Conservation (phyloP, 2,113 vertebrate genomes). For the Myrmecobius fasciatus region DNA sequence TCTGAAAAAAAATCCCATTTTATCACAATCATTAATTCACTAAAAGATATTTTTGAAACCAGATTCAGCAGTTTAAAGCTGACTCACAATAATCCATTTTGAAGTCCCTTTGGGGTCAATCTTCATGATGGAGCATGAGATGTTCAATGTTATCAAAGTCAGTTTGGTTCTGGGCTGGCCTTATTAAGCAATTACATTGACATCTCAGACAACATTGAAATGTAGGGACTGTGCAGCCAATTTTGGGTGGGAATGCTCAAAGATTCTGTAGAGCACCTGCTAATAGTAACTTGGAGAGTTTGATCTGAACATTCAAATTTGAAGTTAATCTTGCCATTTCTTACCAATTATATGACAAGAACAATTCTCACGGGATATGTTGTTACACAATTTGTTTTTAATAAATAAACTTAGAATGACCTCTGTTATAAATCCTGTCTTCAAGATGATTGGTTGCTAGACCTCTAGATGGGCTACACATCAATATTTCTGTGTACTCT, state of each 20-base stretch:
- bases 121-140: neutral
- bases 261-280: neutral
- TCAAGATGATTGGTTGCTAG: neutral
- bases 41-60: neutral
- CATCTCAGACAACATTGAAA: rapidly evolving
- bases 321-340: neutral
- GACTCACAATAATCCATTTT: neutral
- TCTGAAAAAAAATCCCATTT: neutral
- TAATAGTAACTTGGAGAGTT: neutral
- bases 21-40: too few relatives aligned
- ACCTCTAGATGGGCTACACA: rapidly evolving
- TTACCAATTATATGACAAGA: neutral
- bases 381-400: neutral
- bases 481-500: rapidly evolving
- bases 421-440: neutral
- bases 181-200: too few relatives aligned
- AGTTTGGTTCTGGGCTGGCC: neutral
- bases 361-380: neutral
- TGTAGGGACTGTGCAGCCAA: too few relatives aligned
- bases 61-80: neutral
- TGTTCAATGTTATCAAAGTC: neutral
- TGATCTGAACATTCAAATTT: neutral
- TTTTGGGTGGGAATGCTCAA: neutral
- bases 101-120: neutral
- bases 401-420: neutral